A percentile compares a stretch with the other conserved stretches of the same genome.
Evolutionary conservation across 1,140 invertebrate genomes (phyloP).

Genomic region (Belonocnema kinseyi): DNA sequence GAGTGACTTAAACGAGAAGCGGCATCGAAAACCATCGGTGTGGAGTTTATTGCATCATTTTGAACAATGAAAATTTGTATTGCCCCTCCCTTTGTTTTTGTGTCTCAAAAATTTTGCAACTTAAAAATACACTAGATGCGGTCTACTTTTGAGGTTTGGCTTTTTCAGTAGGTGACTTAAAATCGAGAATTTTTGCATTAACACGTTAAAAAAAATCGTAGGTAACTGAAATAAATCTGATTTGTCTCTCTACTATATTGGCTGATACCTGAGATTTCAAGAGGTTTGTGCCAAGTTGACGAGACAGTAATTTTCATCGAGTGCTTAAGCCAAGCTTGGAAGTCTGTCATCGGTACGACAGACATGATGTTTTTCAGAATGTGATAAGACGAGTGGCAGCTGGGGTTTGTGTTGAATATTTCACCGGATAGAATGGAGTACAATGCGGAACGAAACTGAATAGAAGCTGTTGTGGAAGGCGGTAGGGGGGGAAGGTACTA

Average conservation of each 20-base stretch:
- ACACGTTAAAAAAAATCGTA: too few species aligned
- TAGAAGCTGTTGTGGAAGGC: slow-evolving; percentile 42
- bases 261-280: neutral
- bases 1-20: too few species aligned
- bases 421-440: slow-evolving; percentile 54
- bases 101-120: too few species aligned
- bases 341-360: slow-evolving; percentile 33
- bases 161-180: too few species aligned
- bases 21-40: too few species aligned
- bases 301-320: slow-evolving; percentile 24
- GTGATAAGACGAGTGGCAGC: slow-evolving; percentile 65
- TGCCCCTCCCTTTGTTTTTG: too few species aligned
- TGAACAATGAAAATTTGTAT: too few species aligned
- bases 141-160: too few species aligned
- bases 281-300: slow-evolving; percentile 17
- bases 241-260: neutral
- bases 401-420: slow-evolving; percentile 67
- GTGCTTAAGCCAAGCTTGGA: slow-evolving; percentile 36
- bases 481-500: slow-evolving; percentile 37
- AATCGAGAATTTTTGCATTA: too few species aligned
- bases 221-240: neutral
- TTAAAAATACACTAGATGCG: too few species aligned
- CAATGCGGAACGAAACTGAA: slow-evolving; percentile 47
- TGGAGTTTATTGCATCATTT: too few species aligned
- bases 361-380: slow-evolving; percentile 57